These are phyloP conservation scores for Melitaea cinxia DNA, from an alignment of 1,140 invertebrate species.

Conservation along the genomic window DNA sequence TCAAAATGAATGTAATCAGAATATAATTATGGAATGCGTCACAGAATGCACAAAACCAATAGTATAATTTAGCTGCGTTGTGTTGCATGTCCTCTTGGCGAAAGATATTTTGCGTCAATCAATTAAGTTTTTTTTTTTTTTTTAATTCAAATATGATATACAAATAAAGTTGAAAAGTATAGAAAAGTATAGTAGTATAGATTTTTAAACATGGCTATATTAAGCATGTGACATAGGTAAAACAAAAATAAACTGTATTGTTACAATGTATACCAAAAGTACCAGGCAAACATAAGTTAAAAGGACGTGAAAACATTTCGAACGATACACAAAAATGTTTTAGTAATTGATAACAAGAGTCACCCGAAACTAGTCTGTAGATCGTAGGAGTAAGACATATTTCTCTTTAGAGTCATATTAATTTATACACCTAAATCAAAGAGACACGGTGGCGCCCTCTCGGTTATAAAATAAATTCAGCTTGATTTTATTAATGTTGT, in stretches of 20 bases:
- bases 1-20: not conserved
- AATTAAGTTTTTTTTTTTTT: not conserved
- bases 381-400: not conserved
- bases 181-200: too few relatives aligned
- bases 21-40: conserved; percentile 17
- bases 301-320: conserved; percentile 47
- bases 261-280: conserved; percentile 33
- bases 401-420: conserved; percentile 6
- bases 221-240: not conserved
- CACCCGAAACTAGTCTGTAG: conserved; percentile 11
- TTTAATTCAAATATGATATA: not conserved
- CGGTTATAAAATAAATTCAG: conserved; percentile 66
- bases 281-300: conserved; percentile 45
- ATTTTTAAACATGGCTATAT: too few relatives aligned
- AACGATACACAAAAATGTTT: conserved; percentile 32
- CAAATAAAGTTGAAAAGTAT: too few relatives aligned
- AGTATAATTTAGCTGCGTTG: not conserved
- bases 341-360: conserved; percentile 12
- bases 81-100: not conserved
- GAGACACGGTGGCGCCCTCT: conserved; percentile 69
- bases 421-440: conserved; percentile 39
- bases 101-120: not conserved
- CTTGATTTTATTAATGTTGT: conserved; percentile 77
- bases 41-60: conserved; percentile 5
- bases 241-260: not conserved